Evolutionary conservation across 2,113 vertebrate species (phyloP).

Genomic region (Zosterops borbonicus): DNA sequence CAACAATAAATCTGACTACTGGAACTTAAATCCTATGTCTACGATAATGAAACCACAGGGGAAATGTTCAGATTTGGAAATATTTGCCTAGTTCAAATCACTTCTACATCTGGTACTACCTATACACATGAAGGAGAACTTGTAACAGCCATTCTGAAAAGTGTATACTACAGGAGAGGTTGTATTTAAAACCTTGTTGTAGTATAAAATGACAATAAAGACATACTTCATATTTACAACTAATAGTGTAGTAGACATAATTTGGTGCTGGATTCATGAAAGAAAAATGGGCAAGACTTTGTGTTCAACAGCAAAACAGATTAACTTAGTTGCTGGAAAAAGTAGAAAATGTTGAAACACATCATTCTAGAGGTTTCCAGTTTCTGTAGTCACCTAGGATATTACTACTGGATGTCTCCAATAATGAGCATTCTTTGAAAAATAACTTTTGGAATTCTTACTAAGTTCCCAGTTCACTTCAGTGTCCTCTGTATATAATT

Average conservation of each 20-base stretch:
- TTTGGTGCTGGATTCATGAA: neutral
- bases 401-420: neutral
- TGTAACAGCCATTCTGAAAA: neutral
- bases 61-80: neutral
- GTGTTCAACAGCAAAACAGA: neutral
- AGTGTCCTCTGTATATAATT: neutral
- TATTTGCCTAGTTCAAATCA: neutral
- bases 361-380: neutral
- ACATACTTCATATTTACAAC: neutral
- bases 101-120: neutral
- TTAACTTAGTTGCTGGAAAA: neutral
- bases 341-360: rapidly evolving
- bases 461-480: neutral
- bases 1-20: neutral
- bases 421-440: neutral
- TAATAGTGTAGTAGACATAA: neutral
- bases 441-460: neutral
- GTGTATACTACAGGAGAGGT: neutral
- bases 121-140: neutral
- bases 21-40: neutral
- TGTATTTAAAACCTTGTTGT: constrained; percentile 7
- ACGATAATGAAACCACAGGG: neutral
- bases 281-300: neutral
- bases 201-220: neutral
- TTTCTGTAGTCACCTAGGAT: neutral